phyloP scores from a whole-genome alignment of 2,888 invertebrate genomes.

The Torymus aiolomorphi region DNA sequence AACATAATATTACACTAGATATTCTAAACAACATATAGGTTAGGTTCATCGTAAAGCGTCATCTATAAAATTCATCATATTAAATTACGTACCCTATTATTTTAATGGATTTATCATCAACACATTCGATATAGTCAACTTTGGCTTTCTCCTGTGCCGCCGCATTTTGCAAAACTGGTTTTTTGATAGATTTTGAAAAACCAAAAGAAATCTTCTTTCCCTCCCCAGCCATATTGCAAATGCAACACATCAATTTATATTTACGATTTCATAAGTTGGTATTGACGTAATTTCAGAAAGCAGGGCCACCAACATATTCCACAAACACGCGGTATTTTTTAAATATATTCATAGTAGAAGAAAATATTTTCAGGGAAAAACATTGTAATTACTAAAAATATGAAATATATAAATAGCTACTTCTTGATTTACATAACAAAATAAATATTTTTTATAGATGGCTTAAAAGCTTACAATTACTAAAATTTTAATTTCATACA shows the following conservation, averaged over 20 bases:
- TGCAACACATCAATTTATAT: neutral
- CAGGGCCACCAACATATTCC: no score
- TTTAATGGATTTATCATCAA: slow-evolving; percentile 87
- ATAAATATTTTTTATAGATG: no score
- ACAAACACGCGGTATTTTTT: no score
- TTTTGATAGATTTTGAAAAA: slow-evolving; percentile 83
- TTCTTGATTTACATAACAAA: no score
- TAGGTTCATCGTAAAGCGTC: slow-evolving; percentile 21
- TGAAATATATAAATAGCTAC: no score
- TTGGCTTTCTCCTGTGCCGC: slow-evolving; percentile 75
- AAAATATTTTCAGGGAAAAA: no score
- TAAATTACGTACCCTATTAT: slow-evolving; percentile 79
- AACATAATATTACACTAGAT: no score
- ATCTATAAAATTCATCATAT: neutral
- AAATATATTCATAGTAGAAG: no score
- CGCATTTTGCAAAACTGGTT: slow-evolving; percentile 75
- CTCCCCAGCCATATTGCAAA: slow-evolving; percentile 73
- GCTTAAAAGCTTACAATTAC: no score
- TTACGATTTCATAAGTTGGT: slow-evolving; percentile 19
- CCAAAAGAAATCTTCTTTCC: slow-evolving; percentile 88
- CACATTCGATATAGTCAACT: slow-evolving; percentile 85
- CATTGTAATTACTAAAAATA: no score
- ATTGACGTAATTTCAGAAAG: neutral
- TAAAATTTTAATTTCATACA: no score
- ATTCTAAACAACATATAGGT: slow-evolving; percentile 11